phyloP scores from a whole-genome alignment of 2,797 vertebrate genomes.

The Phataginus tricuspis region DNA sequence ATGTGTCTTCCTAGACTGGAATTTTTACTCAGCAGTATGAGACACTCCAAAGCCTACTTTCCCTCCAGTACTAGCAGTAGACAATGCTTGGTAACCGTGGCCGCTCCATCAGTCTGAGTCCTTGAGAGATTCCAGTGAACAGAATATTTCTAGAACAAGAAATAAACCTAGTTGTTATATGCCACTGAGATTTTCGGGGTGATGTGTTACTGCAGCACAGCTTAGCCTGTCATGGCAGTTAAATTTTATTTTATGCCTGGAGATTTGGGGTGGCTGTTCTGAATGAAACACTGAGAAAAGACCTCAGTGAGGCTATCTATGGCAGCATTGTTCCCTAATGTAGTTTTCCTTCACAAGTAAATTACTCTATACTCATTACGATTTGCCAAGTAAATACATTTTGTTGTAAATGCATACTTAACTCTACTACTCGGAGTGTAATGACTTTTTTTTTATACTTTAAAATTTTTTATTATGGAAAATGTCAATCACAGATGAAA shows the following conservation, averaged over 20 bases:
- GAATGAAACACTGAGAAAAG: neutral
- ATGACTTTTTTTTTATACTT: neutral
- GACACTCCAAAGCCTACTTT: neutral
- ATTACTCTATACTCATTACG: neutral
- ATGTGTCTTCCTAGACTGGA: neutral
- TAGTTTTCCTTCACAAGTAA: neutral
- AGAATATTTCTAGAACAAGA: neutral
- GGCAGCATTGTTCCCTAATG: neutral
- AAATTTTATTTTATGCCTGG: neutral
- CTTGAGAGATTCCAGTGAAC: neutral
- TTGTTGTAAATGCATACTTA: neutral
- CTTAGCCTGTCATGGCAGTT: neutral
- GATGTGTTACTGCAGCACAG: neutral
- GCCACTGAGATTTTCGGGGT: neutral
- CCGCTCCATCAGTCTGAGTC: neutral
- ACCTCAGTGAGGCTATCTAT: neutral
- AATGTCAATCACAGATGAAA: neutral
- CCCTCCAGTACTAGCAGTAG: neutral
- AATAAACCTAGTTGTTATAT: neutral
- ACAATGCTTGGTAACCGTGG: neutral
- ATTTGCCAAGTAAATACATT: neutral
- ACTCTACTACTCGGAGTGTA: neutral
- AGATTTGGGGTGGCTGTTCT: neutral
- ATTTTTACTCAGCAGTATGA: neutral
- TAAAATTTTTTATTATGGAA: neutral